phyloP scores from a whole-genome alignment of 2,797 vertebrate species.

The Todus mexicanus region DNA sequence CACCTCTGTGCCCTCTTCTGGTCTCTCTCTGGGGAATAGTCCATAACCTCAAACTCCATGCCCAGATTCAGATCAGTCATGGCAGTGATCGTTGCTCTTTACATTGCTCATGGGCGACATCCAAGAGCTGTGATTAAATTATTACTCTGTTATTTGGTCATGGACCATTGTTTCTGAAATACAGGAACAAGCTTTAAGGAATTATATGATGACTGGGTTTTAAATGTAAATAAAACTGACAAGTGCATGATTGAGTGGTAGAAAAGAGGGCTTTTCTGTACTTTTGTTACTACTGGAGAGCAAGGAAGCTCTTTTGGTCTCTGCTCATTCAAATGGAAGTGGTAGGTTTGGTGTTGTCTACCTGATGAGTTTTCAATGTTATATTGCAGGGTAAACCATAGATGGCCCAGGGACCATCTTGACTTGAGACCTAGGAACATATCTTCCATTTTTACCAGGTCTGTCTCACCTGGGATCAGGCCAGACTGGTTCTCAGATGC shows the following conservation, averaged over 20 bases:
- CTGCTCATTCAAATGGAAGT: background rate
- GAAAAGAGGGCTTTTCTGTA: background rate
- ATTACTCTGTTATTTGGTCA: background rate
- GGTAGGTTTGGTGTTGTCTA: background rate
- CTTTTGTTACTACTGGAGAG: background rate
- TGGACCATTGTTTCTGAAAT: background rate
- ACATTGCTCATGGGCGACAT: background rate
- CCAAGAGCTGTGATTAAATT: background rate
- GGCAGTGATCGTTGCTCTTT: accelerated
- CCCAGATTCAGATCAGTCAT: background rate
- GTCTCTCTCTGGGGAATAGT: background rate
- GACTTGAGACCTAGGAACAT: background rate
- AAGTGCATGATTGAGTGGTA: background rate
- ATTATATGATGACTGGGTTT: background rate
- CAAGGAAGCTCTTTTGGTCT: background rate
- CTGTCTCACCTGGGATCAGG: background rate
- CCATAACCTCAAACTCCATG: background rate
- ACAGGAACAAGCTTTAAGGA: background rate
- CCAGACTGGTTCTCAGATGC: background rate
- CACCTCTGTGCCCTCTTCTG: background rate
- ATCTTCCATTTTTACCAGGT: background rate
- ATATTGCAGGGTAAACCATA: background rate
- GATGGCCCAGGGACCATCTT: accelerated
- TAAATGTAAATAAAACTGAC: background rate
- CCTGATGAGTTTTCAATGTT: background rate